phyloP scores from a whole-genome alignment of 2,797 vertebrate species.

The Coccyzus lansbergi region DNA sequence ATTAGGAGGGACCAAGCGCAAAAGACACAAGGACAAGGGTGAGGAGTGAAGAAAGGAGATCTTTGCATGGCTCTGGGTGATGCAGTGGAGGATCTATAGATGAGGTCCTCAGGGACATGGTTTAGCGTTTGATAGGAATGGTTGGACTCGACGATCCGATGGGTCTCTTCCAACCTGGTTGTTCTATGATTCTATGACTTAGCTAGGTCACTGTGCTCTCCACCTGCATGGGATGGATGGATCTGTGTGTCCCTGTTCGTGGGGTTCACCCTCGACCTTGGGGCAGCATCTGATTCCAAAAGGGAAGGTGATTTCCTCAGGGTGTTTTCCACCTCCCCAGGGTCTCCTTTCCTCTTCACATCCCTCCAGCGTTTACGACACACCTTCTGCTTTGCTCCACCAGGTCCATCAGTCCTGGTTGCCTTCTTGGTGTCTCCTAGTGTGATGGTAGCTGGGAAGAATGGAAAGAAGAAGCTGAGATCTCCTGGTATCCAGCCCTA shows the following conservation, averaged over 20 bases:
- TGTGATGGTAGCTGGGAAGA: not conserved
- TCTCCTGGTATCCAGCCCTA: not conserved
- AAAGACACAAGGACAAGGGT: not conserved
- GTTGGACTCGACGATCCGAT: too few relatives aligned
- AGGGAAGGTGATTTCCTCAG: not conserved
- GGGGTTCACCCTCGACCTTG: too few relatives aligned
- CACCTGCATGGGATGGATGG: fast-evolving
- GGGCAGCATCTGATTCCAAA: not conserved
- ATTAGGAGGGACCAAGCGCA: not conserved
- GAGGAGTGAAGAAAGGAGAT: not conserved
- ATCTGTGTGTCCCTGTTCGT: fast-evolving
- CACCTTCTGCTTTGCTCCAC: not conserved
- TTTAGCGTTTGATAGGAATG: too few relatives aligned
- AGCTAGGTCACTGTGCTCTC: not conserved
- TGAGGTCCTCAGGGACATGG: too few relatives aligned
- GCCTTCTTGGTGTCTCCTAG: not conserved
- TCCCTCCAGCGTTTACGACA: not conserved
- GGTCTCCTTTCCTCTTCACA: not conserved
- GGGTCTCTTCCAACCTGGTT: too few relatives aligned
- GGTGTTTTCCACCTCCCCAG: not conserved
- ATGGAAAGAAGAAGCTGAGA: not conserved
- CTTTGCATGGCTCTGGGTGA: fast-evolving
- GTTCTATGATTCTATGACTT: too few relatives aligned
- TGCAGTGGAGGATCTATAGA: too few relatives aligned
- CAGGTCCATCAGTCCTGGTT: not conserved